A percentile compares a stretch with the other conserved stretches of the same genome.
phyloP scores from a whole-genome alignment of 2,797 vertebrate genomes.

The Oreochromis grahami region DNA sequence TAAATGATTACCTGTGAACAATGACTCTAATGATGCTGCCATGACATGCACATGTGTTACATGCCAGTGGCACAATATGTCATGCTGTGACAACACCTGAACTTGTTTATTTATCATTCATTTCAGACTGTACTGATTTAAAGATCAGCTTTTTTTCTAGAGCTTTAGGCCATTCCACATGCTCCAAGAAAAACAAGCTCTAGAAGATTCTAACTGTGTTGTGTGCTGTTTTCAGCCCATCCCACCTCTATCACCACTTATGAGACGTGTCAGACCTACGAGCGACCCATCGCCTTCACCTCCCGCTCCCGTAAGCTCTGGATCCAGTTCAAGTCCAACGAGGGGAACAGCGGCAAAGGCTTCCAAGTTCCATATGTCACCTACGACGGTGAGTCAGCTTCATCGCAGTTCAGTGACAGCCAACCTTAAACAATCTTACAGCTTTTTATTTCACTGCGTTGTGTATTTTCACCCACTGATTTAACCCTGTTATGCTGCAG shows the following conservation, averaged over 20 bases:
- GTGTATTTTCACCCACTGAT: not conserved
- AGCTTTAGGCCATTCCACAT: not conserved
- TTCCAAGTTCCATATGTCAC: conserved; percentile 98
- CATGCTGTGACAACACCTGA: not conserved
- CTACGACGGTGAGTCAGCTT: conserved; percentile 83
- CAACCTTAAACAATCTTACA: not conserved
- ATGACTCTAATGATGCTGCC: not conserved
- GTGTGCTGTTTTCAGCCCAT: conserved; percentile 72
- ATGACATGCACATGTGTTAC: not conserved
- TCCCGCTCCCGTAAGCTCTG: conserved; percentile 94
- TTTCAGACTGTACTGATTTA: not conserved
- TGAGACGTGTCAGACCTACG: conserved; percentile 96
- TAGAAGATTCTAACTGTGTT: not conserved
- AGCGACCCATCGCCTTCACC: conserved; percentile 95
- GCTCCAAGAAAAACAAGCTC: not conserved
- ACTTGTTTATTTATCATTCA: not conserved
- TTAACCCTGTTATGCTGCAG: conserved; percentile 65
- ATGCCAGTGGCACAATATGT: not conserved
- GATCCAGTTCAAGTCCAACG: conserved; percentile 97
- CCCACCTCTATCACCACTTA: conserved; percentile 95
- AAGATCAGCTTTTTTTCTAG: not conserved
- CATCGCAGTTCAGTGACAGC: not conserved
- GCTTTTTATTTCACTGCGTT: not conserved
- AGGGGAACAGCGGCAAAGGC: conserved; percentile 94
- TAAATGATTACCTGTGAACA: not conserved